Percentiles rank a stretch among this genome's conserved stretches.
Evolutionary conservation across 2,797 vertebrate species (phyloP).

Genomic region (Schizothorax lantsangensis): DNA sequence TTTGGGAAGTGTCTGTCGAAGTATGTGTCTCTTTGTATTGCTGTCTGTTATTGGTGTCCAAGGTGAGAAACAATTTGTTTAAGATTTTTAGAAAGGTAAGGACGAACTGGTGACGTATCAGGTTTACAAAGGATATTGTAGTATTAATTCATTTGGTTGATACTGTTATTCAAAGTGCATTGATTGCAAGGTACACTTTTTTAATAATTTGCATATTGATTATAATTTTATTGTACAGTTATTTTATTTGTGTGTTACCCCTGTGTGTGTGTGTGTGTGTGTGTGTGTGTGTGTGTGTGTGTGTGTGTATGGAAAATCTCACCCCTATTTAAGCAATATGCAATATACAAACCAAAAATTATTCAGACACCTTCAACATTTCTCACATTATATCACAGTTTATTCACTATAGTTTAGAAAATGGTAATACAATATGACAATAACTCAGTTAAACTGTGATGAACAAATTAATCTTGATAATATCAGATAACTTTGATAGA

Average conservation of each 20-base stretch:
- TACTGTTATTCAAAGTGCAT: neutral
- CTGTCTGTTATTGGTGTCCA: neutral
- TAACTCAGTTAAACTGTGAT: neutral
- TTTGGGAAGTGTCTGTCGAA: neutral
- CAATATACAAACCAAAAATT: neutral
- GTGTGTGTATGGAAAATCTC: neutral
- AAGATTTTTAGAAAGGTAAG: neutral
- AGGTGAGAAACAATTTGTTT: neutral
- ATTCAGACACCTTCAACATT: neutral
- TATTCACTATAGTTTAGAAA: neutral
- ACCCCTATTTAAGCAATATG: neutral
- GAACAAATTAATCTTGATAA: neutral
- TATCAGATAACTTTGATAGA: neutral
- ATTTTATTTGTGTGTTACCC: neutral
- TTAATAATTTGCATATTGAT: neutral
- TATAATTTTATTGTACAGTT: neutral
- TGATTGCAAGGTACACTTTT: neutral
- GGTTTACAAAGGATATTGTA: neutral
- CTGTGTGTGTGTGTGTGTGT: too few species aligned
- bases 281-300: too few species aligned
- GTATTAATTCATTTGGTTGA: neutral
- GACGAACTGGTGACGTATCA: neutral
- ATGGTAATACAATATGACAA: neutral
- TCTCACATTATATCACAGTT: neutral
- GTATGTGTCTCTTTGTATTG: conserved; percentile 2